These are phyloP conservation scores for Cyanoderma ruficeps DNA, from an alignment of 2,113 vertebrate species.

Conservation along the genomic window DNA sequence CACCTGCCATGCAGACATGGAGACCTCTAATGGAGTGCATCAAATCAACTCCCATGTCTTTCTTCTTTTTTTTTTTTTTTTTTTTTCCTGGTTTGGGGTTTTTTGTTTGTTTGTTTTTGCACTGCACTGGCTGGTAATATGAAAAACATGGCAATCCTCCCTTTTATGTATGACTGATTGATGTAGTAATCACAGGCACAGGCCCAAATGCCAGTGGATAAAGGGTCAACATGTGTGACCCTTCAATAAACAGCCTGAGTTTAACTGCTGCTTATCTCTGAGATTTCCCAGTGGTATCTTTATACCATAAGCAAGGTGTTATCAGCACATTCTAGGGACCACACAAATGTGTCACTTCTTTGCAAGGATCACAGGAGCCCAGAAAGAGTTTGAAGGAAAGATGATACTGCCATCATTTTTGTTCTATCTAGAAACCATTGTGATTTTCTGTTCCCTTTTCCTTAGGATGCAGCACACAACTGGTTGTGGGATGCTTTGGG, in stretches of 20 bases:
- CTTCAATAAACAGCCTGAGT: not conserved
- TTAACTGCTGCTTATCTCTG: not conserved
- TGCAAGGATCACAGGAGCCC: not conserved
- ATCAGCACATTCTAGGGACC: not conserved
- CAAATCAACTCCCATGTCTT: rapidly evolving
- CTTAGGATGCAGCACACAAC: not conserved
- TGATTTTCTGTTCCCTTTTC: not conserved
- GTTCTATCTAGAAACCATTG: not conserved
- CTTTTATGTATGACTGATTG: not conserved
- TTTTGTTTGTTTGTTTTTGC: not conserved
- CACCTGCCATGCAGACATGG: rapidly evolving
- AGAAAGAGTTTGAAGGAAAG: not conserved
- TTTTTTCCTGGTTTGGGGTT: rapidly evolving
- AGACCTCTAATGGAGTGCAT: not conserved
- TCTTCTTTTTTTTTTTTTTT: not conserved
- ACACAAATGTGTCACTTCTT: not conserved
- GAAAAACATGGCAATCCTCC: not conserved
- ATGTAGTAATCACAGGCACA: not conserved
- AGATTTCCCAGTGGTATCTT: not conserved
- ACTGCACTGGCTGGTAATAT: not conserved
- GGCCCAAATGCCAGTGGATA: not conserved
- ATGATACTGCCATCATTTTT: not conserved
- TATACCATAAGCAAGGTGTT: not conserved
- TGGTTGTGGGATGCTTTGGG: not conserved
- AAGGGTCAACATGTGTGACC: not conserved